A percentile compares a stretch with the other conserved stretches of the same genome.
phyloP scores from a whole-genome alignment of 2,888 invertebrate genomes.

The Hydroisotoma schaefferi region DNA sequence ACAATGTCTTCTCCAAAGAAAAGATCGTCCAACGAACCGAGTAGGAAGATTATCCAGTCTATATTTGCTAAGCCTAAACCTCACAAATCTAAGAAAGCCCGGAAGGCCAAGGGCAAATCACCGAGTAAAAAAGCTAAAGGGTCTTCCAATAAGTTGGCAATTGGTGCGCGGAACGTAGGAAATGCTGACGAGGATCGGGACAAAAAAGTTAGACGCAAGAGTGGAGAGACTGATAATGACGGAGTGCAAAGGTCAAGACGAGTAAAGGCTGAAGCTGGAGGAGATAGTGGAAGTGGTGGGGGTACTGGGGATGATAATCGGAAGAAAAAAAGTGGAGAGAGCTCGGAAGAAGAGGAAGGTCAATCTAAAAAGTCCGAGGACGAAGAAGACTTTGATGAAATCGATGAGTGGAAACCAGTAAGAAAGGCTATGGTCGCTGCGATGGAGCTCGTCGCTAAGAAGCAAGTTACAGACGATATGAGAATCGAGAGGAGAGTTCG shows the following conservation, averaged over 20 bases:
- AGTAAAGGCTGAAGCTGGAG: background rate
- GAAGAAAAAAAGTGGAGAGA: background rate
- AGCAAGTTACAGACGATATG: conserved; percentile 11
- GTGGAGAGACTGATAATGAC: too few relatives aligned
- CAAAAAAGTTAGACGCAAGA: too few relatives aligned
- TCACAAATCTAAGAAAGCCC: background rate
- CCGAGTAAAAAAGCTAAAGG: background rate
- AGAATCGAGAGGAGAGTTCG: conserved; percentile 6
- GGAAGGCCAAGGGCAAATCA: background rate
- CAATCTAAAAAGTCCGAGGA: conserved; percentile 2
- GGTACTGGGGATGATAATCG: background rate
- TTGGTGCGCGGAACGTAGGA: too few relatives aligned
- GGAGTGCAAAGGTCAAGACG: too few relatives aligned
- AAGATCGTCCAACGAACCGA: background rate
- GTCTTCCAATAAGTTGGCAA: background rate
- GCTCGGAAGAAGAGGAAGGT: background rate
- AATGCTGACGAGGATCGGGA: too few relatives aligned
- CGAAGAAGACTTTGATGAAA: background rate
- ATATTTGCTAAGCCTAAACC: conserved; percentile 8
- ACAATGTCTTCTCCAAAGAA: too few relatives aligned
- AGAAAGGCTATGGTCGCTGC: conserved; percentile 8
- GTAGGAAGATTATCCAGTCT: background rate
- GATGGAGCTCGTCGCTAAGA: conserved; percentile 16
- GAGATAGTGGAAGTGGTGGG: background rate
- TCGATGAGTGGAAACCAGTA: conserved; percentile 9